Conservation (phyloP, 2,888 invertebrate species). For the Unio delphinus region DNA sequence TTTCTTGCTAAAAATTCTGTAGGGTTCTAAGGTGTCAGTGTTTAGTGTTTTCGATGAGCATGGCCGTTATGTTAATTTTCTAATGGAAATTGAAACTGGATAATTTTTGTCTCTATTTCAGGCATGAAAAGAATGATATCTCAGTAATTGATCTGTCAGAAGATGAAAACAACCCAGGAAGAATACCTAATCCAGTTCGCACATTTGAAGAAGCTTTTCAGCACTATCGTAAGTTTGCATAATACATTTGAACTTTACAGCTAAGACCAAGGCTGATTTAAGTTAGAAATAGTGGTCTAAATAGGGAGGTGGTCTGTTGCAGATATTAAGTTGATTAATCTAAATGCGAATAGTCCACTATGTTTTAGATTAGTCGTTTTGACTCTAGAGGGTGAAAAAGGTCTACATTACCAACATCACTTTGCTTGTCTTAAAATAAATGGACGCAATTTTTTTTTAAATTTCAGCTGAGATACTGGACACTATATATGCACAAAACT, state of each 20-base stretch:
- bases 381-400: too few relatives aligned
- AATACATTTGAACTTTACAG: too few relatives aligned
- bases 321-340: too few relatives aligned
- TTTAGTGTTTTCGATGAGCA: background rate
- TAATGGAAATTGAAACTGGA: background rate
- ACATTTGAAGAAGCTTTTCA: constrained; percentile 88
- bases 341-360: too few relatives aligned
- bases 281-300: too few relatives aligned
- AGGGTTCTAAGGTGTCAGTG: too few relatives aligned
- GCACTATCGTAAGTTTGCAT: constrained; percentile 76
- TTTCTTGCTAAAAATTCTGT: too few relatives aligned
- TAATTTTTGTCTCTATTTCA: constrained; percentile 30
- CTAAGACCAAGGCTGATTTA: too few relatives aligned
- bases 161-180: constrained; percentile 29
- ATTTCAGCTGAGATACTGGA: constrained; percentile 81
- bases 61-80: background rate
- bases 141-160: constrained; percentile 75
- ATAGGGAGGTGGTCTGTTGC: too few relatives aligned
- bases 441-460: constrained; percentile 16
- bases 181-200: constrained; percentile 83
- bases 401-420: too few relatives aligned
- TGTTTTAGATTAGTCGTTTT: too few relatives aligned
- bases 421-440: too few relatives aligned
- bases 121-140: constrained; percentile 74
- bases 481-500: constrained; percentile 86